phyloP scores from a whole-genome alignment of 1,140 invertebrate genomes.

The Centruroides sculpturatus region DNA sequence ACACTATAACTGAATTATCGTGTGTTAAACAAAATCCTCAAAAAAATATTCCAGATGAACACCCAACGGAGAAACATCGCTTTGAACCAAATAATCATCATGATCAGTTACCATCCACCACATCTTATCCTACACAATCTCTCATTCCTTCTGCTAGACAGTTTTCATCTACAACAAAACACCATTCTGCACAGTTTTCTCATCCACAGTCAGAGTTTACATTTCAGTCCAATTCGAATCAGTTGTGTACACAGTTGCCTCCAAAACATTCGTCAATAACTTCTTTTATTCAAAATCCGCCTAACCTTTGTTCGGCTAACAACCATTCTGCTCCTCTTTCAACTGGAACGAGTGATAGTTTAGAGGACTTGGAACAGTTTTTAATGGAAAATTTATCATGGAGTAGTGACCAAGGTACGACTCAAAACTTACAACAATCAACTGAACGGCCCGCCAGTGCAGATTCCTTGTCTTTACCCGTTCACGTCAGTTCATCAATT shows the following conservation, averaged over 20 bases:
- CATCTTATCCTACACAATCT: not conserved
- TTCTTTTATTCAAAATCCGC: too few species aligned
- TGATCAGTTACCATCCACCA: not conserved
- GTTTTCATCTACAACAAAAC: not conserved
- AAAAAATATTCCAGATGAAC: not conserved
- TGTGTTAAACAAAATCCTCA: constrained; percentile 4
- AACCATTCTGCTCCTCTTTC: constrained; percentile 5
- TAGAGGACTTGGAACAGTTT: constrained; percentile 13
- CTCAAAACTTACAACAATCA: constrained; percentile 7
- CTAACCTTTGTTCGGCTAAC: not conserved
- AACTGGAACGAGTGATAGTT: constrained; percentile 7
- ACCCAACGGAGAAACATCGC: too few species aligned
- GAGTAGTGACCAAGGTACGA: constrained; percentile 1
- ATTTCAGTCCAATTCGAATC: not conserved
- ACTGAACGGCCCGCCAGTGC: constrained; percentile 10
- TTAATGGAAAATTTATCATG: constrained; percentile 11
- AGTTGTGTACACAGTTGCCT: too few species aligned
- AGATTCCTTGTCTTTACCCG: constrained; percentile 6
- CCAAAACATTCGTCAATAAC: too few species aligned
- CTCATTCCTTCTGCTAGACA: not conserved
- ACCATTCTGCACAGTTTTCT: not conserved
- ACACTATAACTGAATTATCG: constrained; percentile 1
- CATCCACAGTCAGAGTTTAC: not conserved
- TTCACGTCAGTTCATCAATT: not conserved
- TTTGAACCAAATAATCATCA: too few species aligned